A percentile compares a stretch with the other conserved stretches of the same genome.
phyloP scores from a whole-genome alignment of 2,888 invertebrate genomes.

The Drosophila atripex region DNA sequence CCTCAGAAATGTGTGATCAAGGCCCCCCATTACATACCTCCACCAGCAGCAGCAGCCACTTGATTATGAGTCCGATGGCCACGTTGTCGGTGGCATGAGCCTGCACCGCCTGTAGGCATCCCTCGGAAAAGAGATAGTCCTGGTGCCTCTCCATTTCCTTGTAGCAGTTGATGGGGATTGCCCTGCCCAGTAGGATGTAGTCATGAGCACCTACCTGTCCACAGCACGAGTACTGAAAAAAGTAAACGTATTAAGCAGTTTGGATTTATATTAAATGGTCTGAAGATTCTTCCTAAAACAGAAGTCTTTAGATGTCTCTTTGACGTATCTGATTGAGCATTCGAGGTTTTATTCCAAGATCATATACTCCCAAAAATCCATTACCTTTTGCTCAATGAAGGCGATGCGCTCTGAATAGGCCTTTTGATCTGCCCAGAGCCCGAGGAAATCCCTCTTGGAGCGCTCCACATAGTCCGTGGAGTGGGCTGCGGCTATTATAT shows the following conservation, averaged over 20 bases:
- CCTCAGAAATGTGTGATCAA: slow-evolving; percentile 39
- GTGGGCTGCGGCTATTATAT: slow-evolving; percentile 77
- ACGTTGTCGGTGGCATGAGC: slow-evolving; percentile 72
- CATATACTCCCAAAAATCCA: not conserved
- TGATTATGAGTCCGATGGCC: slow-evolving; percentile 71
- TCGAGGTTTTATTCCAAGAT: not conserved
- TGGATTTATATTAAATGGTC: no score
- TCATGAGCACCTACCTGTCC: slow-evolving; percentile 77
- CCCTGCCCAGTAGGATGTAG: slow-evolving; percentile 64
- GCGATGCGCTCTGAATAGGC: slow-evolving; percentile 58
- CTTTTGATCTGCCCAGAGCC: slow-evolving; percentile 69
- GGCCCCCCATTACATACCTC: slow-evolving; percentile 66
- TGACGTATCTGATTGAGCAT: no score
- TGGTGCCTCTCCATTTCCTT: slow-evolving; percentile 46
- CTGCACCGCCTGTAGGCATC: slow-evolving; percentile 69
- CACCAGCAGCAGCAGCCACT: slow-evolving; percentile 74
- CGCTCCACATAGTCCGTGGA: slow-evolving; percentile 76
- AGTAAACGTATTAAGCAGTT: not conserved
- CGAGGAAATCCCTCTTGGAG: slow-evolving; percentile 66
- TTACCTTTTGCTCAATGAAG: slow-evolving; percentile 69
- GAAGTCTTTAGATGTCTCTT: no score
- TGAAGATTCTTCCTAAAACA: no score
- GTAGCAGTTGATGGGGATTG: slow-evolving; percentile 74
- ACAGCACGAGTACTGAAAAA: slow-evolving; percentile 78
- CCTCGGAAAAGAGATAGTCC: slow-evolving; percentile 58